Base-by-base conservation (phyloP, 2,888 invertebrate species). In the Synergus gifuensis region DNA sequence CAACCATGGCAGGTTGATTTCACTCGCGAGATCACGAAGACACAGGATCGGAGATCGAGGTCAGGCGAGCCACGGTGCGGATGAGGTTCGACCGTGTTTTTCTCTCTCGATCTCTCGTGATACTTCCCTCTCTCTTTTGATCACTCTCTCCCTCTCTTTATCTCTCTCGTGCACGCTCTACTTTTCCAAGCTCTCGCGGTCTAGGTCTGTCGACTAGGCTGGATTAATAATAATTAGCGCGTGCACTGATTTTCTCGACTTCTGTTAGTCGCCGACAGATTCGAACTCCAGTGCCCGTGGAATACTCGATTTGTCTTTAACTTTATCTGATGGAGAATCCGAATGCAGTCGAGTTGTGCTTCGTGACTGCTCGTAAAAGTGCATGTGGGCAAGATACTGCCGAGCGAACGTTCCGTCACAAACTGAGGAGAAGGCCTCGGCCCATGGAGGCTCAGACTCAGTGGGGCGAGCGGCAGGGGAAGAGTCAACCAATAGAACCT, bases 371-470 rank as follows among this genome's bases (percentile, higher is more conserved):
- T 79, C 83, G 81, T 78, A 77, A 58, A 67, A 64, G 76, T 78
- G 36, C 82, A 81, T 78, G 79, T 22, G 42, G 66, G 58, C 46
- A 84, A 81, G 80, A 83, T 79, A 78, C 81, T 81, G 54, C 82
- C 82, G 77, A 87, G 83, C 85, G 87, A 88, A 88, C 89, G 88
- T 87, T 86, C 83, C 86, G 87, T 83, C 88, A 88, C 88, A 87
- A 84, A 90, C 90, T 90, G 89, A 90, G 83, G 14, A 28, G 60
- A 73, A 66, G 76, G 84, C 76, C 77, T 78, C 67, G 82, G 76
- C 62, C 73, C 80, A 82, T 81, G 81, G 79, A 76, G 79, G 78
- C 69, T 76, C 78, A 64, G 76, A 64, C 79, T 49, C 78, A 49
- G 73, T 54, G 76, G 66, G 62, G 40, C 16, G 82, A 80, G 81